Conservation (phyloP, 2,797 vertebrate species). For the Odontamblyopus rebecca region DNA sequence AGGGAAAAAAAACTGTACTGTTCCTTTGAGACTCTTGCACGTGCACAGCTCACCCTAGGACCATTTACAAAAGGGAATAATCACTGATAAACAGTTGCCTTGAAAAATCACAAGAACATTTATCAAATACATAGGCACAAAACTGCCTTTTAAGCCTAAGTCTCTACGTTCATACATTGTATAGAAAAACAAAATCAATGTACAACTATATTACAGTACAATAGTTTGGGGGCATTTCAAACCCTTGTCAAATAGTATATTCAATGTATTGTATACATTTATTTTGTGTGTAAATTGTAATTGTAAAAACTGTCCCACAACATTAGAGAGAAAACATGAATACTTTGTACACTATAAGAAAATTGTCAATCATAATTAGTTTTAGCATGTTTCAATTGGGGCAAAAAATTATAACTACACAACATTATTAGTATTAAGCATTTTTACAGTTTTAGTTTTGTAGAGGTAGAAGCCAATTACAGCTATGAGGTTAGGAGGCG, state of each 20-base stretch:
- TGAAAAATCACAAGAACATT: slow-evolving; percentile 65
- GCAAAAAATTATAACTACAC: neutral
- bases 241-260: slow-evolving; percentile 43
- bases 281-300: slow-evolving; percentile 47
- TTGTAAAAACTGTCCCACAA: slow-evolving; percentile 22
- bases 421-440: neutral
- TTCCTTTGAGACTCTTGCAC: slow-evolving; percentile 22
- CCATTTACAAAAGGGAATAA: slow-evolving; percentile 35
- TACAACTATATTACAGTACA: slow-evolving; percentile 64
- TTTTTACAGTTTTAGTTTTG: neutral
- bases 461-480: too few relatives aligned
- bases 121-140: slow-evolving; percentile 70
- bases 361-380: slow-evolving; percentile 33
- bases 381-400: slow-evolving; percentile 18
- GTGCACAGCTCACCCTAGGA: slow-evolving; percentile 31
- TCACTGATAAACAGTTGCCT: slow-evolving; percentile 47
- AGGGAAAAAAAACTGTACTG: slow-evolving; percentile 1
- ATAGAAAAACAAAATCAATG: slow-evolving; percentile 46
- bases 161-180: slow-evolving; percentile 43
- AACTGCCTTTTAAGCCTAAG: slow-evolving; percentile 64
- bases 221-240: slow-evolving; percentile 27
- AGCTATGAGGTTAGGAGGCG: neutral
- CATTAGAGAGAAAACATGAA: slow-evolving; percentile 60
- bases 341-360: slow-evolving; percentile 57
- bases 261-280: slow-evolving; percentile 43